Conservation (phyloP, 35 echinoderm and acorn worm genomes). For the Apostichopus japonicus region DNA sequence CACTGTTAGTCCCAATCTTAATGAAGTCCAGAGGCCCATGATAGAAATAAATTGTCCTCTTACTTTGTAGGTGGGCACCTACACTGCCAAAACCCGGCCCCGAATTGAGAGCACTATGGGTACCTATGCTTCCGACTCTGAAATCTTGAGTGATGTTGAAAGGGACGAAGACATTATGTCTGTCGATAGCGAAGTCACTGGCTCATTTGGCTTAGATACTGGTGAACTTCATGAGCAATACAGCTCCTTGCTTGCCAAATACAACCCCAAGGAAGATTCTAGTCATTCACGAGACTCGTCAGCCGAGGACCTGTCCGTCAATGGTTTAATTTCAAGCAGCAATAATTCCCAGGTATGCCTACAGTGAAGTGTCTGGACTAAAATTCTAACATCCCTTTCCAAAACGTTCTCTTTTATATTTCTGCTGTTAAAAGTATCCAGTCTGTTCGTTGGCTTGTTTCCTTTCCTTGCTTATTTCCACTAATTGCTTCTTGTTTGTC, state of each 20-base stretch:
- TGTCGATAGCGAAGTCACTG: slow-evolving; percentile 65
- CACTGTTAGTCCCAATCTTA: no score
- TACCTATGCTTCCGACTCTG: slow-evolving; percentile 62
- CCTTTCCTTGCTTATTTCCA: no score
- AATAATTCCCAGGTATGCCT: slow-evolving; percentile 55
- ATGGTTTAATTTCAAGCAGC: slow-evolving; percentile 3
- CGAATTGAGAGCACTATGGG: slow-evolving; percentile 92
- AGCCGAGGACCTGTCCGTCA: slow-evolving; percentile 11
- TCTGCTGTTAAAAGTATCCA: not conserved
- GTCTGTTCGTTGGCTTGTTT: no score
- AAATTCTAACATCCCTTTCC: slow-evolving; percentile 14
- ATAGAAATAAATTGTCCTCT: slow-evolving; percentile 24
- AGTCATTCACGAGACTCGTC: slow-evolving; percentile 4
- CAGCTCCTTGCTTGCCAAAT: slow-evolving; percentile 84
- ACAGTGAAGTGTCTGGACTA: not conserved
- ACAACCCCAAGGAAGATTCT: slow-evolving; percentile 44
- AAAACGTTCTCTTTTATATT: not conserved
- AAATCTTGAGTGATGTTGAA: slow-evolving; percentile 70
- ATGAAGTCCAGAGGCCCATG: not conserved
- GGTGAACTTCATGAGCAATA: slow-evolving; percentile 89
- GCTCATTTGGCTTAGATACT: slow-evolving; percentile 78
- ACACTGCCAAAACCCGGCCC: slow-evolving; percentile 86
- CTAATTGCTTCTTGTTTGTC: no score
- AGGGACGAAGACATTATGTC: slow-evolving; percentile 61
- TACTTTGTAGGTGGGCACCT: slow-evolving; percentile 88